These are phyloP conservation scores for Harpagifer antarcticus DNA, from an alignment of 2,797 vertebrate species.

Conservation along the genomic window DNA sequence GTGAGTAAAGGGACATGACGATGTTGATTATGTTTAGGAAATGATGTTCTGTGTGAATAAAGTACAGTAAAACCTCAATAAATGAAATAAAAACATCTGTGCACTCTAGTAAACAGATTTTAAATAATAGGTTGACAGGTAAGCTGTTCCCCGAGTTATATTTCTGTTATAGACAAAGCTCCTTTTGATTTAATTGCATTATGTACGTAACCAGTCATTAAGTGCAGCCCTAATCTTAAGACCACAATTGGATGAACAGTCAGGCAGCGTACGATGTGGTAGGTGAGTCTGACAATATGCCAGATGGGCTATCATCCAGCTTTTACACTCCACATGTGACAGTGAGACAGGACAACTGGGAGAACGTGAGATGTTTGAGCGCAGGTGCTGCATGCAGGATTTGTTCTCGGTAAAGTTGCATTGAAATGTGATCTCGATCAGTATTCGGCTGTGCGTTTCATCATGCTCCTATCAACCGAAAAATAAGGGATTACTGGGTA, in stretches of 20 bases:
- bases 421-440: conserved; percentile 33
- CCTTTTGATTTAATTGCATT: neutral
- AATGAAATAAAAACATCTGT: conserved; percentile 6
- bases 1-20: neutral
- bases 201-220: conserved; percentile 16
- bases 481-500: conserved; percentile 44
- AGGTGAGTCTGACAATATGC: conserved; percentile 38
- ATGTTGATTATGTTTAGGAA: neutral
- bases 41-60: neutral
- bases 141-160: neutral
- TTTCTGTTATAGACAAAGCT: neutral
- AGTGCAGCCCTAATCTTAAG: conserved; percentile 25
- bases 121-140: neutral
- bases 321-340: conserved; percentile 52
- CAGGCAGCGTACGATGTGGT: conserved; percentile 16
- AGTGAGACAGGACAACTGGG: conserved; percentile 20
- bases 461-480: conserved; percentile 17
- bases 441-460: conserved; percentile 27
- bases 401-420: conserved; percentile 30
- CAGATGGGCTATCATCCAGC: conserved; percentile 56
- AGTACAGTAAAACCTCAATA: neutral
- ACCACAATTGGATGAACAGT: conserved; percentile 27
- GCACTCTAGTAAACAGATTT: neutral
- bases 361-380: conserved; percentile 44
- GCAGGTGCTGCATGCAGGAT: conserved; percentile 54